Evolutionary conservation across 2,797 vertebrate species (phyloP).

Genomic region (Muscicapa comitata): DNA sequence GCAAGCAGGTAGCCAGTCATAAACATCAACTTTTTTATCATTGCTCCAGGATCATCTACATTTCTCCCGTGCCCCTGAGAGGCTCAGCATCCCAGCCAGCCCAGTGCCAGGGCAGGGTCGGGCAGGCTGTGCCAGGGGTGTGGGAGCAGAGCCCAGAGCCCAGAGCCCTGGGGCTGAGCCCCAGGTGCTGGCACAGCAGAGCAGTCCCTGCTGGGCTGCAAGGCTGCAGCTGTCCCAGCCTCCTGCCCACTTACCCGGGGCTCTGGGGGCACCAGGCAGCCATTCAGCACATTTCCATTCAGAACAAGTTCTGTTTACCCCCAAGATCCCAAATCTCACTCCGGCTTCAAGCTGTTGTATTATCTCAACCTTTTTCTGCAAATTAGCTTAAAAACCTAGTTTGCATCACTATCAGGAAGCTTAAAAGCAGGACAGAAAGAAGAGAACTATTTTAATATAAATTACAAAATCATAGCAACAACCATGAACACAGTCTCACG

Average conservation of each 20-base stretch:
- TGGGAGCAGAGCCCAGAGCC: fast-evolving
- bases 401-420: neutral
- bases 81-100: neutral
- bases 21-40: neutral
- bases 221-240: fast-evolving
- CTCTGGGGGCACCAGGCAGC: neutral
- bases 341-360: neutral
- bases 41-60: neutral
- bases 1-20: neutral
- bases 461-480: neutral
- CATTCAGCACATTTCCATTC: neutral
- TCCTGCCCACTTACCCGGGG: fast-evolving
- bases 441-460: neutral
- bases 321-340: neutral
- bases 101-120: neutral
- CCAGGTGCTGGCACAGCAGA: neutral
- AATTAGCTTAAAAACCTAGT: neutral
- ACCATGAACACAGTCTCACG: neutral
- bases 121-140: neutral
- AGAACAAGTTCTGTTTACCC: neutral
- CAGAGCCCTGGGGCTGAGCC: neutral
- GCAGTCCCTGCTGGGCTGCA: fast-evolving
- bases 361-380: neutral
- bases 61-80: neutral
- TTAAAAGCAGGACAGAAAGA: neutral